phyloP scores from a whole-genome alignment of 2,797 vertebrate genomes.

The Thripadectes ignobilis region DNA sequence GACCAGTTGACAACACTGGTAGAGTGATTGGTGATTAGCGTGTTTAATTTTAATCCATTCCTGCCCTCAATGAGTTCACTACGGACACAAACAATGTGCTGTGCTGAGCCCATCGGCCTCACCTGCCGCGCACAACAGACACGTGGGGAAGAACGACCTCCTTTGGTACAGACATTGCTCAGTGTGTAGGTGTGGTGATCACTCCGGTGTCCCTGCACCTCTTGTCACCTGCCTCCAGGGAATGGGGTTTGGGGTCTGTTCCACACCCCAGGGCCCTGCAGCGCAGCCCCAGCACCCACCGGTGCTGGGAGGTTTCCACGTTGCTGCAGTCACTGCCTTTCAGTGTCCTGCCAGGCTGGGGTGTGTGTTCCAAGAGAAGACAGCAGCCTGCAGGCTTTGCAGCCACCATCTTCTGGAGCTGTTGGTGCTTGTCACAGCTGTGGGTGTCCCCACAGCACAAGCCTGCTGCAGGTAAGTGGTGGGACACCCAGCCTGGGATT shows the following conservation, averaged over 20 bases:
- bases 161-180: conserved; percentile 67
- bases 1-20: conserved; percentile 81
- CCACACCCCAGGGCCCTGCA: neutral
- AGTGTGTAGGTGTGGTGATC: neutral
- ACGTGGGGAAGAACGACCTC: neutral
- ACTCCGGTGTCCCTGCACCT: neutral
- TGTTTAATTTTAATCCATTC: conserved; percentile 40
- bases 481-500: neutral
- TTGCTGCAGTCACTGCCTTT: too few species aligned
- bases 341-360: neutral
- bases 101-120: neutral
- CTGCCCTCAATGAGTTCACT: conserved; percentile 26
- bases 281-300: neutral
- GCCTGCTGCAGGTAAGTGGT: neutral
- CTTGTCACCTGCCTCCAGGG: neutral
- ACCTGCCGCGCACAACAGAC: neutral
- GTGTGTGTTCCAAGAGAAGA: neutral
- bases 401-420: neutral
- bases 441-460: neutral
- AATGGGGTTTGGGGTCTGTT: neutral
- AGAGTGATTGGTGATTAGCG: conserved; percentile 73
- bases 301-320: neutral
- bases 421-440: neutral
- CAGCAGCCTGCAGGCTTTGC: neutral
- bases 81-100: neutral